These are phyloP conservation scores for Meloidogyne floridensis DNA, from an alignment of 1,140 invertebrate genomes.

Conservation along the genomic window DNA sequence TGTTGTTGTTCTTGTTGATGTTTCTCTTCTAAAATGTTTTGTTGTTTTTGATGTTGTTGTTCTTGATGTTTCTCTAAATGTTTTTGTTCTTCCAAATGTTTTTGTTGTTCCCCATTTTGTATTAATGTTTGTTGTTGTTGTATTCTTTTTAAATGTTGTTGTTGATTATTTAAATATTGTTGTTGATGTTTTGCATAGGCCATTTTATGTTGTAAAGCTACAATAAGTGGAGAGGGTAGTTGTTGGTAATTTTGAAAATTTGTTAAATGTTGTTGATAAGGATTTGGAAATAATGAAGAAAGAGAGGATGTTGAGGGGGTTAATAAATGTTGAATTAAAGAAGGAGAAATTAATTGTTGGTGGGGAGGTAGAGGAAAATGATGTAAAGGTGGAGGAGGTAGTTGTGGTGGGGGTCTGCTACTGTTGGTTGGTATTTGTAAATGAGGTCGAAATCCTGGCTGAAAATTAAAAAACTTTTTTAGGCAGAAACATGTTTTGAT, in stretches of 20 bases:
- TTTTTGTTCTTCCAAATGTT: too few species aligned
- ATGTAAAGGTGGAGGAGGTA: neutral
- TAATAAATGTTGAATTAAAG: conserved; percentile 4
- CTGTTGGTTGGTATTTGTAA: neutral
- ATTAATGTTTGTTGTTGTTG: too few species aligned
- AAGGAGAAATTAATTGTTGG: neutral
- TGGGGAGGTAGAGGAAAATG: neutral
- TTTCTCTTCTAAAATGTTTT: neutral
- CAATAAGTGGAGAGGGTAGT: neutral
- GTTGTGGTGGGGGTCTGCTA: neutral
- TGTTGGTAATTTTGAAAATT: neutral
- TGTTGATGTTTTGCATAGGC: neutral
- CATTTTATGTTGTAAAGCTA: conserved; percentile 5
- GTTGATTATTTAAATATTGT: neutral
- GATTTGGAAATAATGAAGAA: neutral
- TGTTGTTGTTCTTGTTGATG: neutral
- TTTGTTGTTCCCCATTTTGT: too few species aligned
- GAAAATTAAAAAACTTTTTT: too few species aligned
- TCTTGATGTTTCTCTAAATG: too few species aligned
- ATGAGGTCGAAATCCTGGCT: neutral
- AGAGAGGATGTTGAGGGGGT: neutral
- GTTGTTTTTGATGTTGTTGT: too few species aligned
- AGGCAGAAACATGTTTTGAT: too few species aligned
- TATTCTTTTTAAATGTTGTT: too few species aligned
- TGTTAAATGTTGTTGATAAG: neutral